Conservation (phyloP, 1,140 invertebrate species). For the Gryllus bimaculatus region DNA sequence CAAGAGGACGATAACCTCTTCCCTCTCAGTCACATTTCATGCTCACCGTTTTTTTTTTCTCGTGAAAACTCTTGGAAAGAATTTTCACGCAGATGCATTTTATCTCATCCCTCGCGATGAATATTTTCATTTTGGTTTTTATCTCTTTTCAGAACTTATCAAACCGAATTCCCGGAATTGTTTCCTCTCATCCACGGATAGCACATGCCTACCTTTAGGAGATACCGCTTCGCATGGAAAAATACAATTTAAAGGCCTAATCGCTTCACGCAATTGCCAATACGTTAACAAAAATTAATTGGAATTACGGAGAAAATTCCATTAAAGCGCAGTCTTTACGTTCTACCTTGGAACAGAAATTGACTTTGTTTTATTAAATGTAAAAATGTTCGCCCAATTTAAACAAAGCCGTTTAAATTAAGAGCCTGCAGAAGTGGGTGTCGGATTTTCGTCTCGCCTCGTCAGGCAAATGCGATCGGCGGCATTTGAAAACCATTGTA, state of each 20-base stretch:
- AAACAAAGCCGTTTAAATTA: neutral
- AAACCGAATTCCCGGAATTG: neutral
- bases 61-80: too few relatives aligned
- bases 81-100: too few relatives aligned
- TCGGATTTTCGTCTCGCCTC: neutral
- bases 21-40: too few relatives aligned
- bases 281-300: neutral
- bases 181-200: neutral
- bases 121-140: neutral
- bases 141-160: neutral
- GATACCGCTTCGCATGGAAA: neutral
- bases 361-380: constrained; percentile 6
- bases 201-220: neutral
- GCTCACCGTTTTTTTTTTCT: too few relatives aligned
- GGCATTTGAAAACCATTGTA: neutral
- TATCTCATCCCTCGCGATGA: neutral
- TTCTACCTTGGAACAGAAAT: neutral
- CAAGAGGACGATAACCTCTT: too few relatives aligned
- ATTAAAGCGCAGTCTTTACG: neutral
- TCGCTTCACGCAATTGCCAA: neutral
- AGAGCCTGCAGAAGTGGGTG: neutral
- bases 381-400: neutral
- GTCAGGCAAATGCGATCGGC: neutral
- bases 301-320: neutral
- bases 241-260: neutral